Base-by-base conservation (phyloP, 92 coral and sea anemone genomes). In the Zoanthus solanderi region DNA sequence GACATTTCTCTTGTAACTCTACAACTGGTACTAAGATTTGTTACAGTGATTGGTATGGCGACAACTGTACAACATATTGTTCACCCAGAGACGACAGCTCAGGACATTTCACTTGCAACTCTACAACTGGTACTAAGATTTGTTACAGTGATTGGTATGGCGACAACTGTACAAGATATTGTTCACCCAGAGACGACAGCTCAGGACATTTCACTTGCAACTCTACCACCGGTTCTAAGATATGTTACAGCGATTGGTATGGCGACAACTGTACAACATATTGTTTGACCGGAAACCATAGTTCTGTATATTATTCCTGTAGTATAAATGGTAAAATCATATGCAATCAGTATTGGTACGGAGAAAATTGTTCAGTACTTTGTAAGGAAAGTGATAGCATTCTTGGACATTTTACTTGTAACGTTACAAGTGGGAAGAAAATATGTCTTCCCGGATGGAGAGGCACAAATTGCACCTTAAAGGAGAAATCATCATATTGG, bases 371-470 rank as follows among this genome's bases (percentile, higher is more conserved):
- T 37, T 54, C 77, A 63, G 45, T 28, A 61, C 82, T 69, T 30
- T 94, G 96, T 45, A 54, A 74, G 18, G 78, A 87, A 16, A 74
- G 79, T 57, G 81, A 79, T 76, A 15, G 48, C 15, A 8, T 30
- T 4, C 50, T 15, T 12, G 93, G 94, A 47, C 89, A 92, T 79
- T 96, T 87, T 57, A 75, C 79, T 32, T 96, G 98, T 76, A 84
- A 84, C 9, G 52, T 18, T 9, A 66, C 57, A 0, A 89, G 87
- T 42, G 98, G 98, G 0, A 79, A 45, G 2, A 95, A 79, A 32
- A 75, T 84, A 1, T 96, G 98, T 34, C 84, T 89, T 31, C 68
- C 89, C 31, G 76, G 92, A 84, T 96, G 98, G 98, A 88, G 79
- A 71, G 97, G 96, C 9, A 31, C 47, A 7, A 68, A 85, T 18